phyloP scores from a whole-genome alignment of 1,140 invertebrate genomes.

The Rhagoletis zephyria region DNA sequence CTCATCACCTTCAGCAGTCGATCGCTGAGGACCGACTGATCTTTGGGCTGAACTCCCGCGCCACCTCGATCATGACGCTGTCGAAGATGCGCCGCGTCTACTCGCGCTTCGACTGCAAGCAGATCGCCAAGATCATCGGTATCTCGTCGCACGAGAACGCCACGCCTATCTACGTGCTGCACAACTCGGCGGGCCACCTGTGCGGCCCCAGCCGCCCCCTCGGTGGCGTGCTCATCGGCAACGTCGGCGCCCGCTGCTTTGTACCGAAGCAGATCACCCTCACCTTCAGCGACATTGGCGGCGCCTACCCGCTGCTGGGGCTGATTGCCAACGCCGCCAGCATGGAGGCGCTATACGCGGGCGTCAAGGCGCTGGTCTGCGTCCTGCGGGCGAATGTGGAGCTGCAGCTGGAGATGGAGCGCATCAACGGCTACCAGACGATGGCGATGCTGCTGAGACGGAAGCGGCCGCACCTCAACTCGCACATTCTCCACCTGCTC shows the following conservation, averaged over 20 bases:
- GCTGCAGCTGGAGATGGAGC: slow-evolving; percentile 89
- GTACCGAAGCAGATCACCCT: slow-evolving; percentile 94
- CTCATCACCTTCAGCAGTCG: too few relatives aligned
- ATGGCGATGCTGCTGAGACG: slow-evolving; percentile 94
- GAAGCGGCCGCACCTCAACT: slow-evolving; percentile 93
- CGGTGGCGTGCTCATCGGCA: slow-evolving; percentile 96
- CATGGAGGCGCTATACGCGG: slow-evolving; percentile 96
- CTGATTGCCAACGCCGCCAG: slow-evolving; percentile 98
- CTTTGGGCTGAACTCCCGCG: slow-evolving; percentile 95
- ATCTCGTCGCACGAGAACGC: slow-evolving; percentile 99
- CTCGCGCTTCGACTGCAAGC: slow-evolving; percentile 95
- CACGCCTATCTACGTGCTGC: slow-evolving; percentile 93
- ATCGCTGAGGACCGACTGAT: slow-evolving; percentile 94
- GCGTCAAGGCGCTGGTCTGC: slow-evolving; percentile 97
- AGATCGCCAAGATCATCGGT: slow-evolving; percentile 96
- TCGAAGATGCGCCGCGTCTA: slow-evolving; percentile 97
- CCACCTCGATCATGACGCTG: slow-evolving; percentile 93
- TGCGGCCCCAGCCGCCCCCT: slow-evolving; percentile 93
- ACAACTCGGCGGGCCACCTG: slow-evolving; percentile 96
- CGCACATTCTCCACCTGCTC: slow-evolving; percentile 95
- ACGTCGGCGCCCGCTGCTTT: slow-evolving; percentile 94
- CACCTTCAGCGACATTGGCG: slow-evolving; percentile 95
- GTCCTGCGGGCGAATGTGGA: slow-evolving; percentile 94
- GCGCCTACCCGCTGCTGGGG: slow-evolving; percentile 92
- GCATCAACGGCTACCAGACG: slow-evolving; percentile 89